phyloP scores from a whole-genome alignment of 2,797 vertebrate species.

The Lutra lutra region DNA sequence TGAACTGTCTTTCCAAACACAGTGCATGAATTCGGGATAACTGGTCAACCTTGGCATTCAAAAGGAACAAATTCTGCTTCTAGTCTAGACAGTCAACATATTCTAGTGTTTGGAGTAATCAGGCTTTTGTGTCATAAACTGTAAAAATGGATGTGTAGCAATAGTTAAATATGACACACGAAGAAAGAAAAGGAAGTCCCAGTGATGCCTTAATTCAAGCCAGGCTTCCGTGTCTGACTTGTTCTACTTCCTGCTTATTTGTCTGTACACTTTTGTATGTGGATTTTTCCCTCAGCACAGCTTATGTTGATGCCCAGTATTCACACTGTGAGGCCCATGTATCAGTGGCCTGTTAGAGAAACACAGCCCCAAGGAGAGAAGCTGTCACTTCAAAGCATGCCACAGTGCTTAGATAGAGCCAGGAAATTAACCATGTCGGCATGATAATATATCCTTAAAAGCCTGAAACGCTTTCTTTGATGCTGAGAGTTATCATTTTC shows the following conservation, averaged over 20 bases:
- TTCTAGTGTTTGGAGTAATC: neutral
- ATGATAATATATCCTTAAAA: slow-evolving; percentile 73
- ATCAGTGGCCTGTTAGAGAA: slow-evolving; percentile 72
- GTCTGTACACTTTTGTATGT: neutral
- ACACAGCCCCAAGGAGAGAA: slow-evolving; percentile 59
- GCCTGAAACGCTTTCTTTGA: slow-evolving; percentile 71
- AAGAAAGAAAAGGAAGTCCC: slow-evolving; percentile 18
- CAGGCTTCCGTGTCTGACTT: neutral
- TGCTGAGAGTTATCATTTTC: slow-evolving; percentile 75
- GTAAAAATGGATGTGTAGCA: neutral
- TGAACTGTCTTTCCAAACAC: neutral
- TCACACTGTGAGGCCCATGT: slow-evolving; percentile 56
- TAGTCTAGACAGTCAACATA: neutral
- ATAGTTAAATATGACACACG: neutral
- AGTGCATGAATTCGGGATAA: neutral
- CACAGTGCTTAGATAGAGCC: slow-evolving; percentile 53
- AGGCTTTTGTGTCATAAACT: neutral
- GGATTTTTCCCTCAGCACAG: neutral
- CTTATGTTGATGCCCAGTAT: neutral
- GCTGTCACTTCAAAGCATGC: slow-evolving; percentile 73
- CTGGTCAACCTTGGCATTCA: neutral
- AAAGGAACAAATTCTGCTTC: neutral
- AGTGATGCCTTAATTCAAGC: neutral
- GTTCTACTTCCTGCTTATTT: neutral
- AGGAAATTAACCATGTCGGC: slow-evolving; percentile 37